Evolutionary conservation across 2,888 invertebrate species (phyloP), one percentile per base, ranked within the genome.

Genomic region (Rugalucina vietnamica): DNA sequence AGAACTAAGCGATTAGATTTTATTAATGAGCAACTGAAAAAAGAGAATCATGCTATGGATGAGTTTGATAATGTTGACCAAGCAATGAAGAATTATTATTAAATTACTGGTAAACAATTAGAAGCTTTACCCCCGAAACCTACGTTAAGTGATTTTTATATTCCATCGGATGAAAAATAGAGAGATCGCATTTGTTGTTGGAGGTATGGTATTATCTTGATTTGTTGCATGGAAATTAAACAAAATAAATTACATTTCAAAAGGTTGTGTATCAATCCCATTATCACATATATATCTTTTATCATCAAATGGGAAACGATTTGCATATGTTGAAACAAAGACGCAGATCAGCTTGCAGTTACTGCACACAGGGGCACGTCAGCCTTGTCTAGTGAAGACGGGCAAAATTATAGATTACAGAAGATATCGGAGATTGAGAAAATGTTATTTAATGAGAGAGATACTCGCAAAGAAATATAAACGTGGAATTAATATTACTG

Each of bases 371-470:
- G n/a, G n/a, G n/a, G n/a, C n/a, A n/a, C n/a, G n/a, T n/a, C 80
- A 12, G 84, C 69, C 14, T 80, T 77, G 34, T 54, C 77, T 54
- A 50, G 37, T 60, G 80, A 84, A 69, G 79, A 83, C 76, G 83
- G 79, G 39, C 79, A 83, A 57, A 83, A 83, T 83, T 83, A 83
- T 83, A 82, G 84, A 78, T 75, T 84, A 78, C 77, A 81, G 65
- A 84, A 81, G 54, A 84, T 84, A 78, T 71, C 81, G 65, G 84
- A 84, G 60, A 81, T 82, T 32, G 79, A 82, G 36, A 29, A 82
- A 71, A 82, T 60, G 27, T 79, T 83, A 72, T 72, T 83, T 76
- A 79, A 76, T 29, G 76, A 79, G 50, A 70, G 76, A 70, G 73
- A 84, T 34, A 73, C 29, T 76, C 65, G 81, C n/a, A 24, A 84